Conservation (phyloP, 2,113 vertebrate genomes). For the Scophthalmus maximus region DNA sequence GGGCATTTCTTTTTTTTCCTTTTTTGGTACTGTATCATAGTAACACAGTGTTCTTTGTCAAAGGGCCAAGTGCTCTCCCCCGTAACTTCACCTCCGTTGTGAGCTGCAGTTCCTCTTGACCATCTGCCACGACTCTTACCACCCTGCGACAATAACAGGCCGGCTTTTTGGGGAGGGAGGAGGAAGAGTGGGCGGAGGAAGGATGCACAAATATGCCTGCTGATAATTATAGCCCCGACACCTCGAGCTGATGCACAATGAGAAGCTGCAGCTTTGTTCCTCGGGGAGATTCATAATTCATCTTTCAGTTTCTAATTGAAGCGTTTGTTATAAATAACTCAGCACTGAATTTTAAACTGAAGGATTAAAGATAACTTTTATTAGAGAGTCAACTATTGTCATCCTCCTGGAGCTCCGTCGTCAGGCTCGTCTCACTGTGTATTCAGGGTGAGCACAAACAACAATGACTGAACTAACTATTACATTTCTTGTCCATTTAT, state of each 20-base stretch:
- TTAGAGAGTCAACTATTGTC: background rate
- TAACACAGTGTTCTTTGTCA: constrained; percentile 70
- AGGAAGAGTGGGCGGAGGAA: constrained; percentile 62
- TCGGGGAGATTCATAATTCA: constrained; percentile 29
- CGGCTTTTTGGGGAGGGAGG: background rate
- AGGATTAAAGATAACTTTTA: background rate
- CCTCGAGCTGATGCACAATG: constrained; percentile 41
- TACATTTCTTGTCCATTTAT: too few relatives aligned
- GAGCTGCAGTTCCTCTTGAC: constrained; percentile 75
- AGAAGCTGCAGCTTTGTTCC: constrained; percentile 35
- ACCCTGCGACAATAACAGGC: constrained; percentile 73
- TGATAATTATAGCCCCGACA: constrained; percentile 62
- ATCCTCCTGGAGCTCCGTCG: too few relatives aligned
- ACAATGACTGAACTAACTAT: too few relatives aligned
- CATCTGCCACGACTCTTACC: constrained; percentile 77
- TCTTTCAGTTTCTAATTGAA: constrained; percentile 29
- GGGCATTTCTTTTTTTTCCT: constrained; percentile 36
- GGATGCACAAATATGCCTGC: constrained; percentile 68
- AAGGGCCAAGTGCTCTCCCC: constrained; percentile 74
- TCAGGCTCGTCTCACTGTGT: too few relatives aligned
- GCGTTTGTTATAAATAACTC: constrained; percentile 39
- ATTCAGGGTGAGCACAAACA: background rate
- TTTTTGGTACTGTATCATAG: constrained; percentile 22
- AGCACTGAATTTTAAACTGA: constrained; percentile 1
- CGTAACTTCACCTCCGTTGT: constrained; percentile 65